Evolutionary conservation across 2,888 invertebrate species (phyloP).

Genomic region (Marasmarcha lunaedactyla): DNA sequence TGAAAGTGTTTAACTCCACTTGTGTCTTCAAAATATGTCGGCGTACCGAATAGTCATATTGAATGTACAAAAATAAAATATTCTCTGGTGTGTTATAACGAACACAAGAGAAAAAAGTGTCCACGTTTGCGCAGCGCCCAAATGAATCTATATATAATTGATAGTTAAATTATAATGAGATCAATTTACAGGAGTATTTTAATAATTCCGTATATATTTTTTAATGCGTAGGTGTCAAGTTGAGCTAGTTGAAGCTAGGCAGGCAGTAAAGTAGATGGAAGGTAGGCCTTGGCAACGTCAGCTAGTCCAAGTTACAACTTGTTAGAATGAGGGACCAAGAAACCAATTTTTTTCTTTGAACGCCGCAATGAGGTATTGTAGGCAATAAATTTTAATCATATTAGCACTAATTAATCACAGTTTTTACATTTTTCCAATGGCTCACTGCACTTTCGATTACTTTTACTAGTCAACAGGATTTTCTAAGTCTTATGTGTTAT

Average conservation of each 20-base stretch:
- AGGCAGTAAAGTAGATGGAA: constrained; percentile 52
- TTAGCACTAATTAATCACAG: constrained; percentile 44
- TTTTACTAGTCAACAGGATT: constrained; percentile 9
- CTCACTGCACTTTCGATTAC: constrained; percentile 7
- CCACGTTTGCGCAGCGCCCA: too few relatives aligned
- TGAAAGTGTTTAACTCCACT: too few relatives aligned
- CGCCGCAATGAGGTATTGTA: constrained; percentile 52
- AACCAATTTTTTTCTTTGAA: constrained; percentile 37
- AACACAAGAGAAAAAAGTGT: too few relatives aligned
- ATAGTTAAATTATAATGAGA: too few relatives aligned
- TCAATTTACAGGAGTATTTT: neutral
- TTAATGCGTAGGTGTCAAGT: constrained; percentile 65
- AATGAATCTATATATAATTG: too few relatives aligned
- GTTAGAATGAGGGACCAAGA: constrained; percentile 47
- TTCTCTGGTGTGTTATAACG: too few relatives aligned
- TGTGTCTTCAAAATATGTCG: too few relatives aligned
- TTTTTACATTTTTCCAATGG: constrained; percentile 40
- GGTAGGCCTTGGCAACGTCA: constrained; percentile 43
- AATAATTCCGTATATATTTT: constrained; percentile 24
- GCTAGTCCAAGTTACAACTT: constrained; percentile 27
- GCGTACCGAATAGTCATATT: too few relatives aligned
- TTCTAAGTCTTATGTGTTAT: constrained; percentile 12
- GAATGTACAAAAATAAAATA: too few relatives aligned
- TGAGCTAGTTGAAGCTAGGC: constrained; percentile 64
- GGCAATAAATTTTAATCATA: constrained; percentile 33